Evolutionary conservation across 2,113 vertebrate genomes (phyloP), one percentile per base, ranked within the genome.

Genomic region (Lophura nycthemera): DNA sequence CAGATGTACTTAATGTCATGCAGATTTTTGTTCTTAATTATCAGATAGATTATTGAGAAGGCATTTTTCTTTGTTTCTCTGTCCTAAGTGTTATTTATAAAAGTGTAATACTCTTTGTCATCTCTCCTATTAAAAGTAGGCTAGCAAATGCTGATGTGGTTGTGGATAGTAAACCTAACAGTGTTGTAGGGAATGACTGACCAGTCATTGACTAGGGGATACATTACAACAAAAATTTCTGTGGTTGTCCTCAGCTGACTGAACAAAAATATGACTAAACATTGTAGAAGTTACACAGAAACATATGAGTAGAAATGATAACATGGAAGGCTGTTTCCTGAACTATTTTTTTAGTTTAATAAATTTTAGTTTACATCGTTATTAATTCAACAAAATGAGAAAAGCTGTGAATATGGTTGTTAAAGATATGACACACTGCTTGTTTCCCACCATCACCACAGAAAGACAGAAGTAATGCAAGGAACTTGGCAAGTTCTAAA

Each of bases 401-500:
- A 79, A 85, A 89, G 16, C 36, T 61, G 8, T 63, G 36, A n/a
- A 25, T 72, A 32, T 2, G 59, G 10, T 25, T 80, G 24, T 76
- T 12, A 25, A 50, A 25, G 45, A 45, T 76, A 67, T 91, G 42
- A 45, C 72, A 71, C 91, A 10, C 83, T 71, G 14, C 60, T 91
- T 7, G 7, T 3, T 43, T 38, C 8, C 12, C 27, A 22, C 8
- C 43, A 45, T 13, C 21, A 27, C 38, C 0, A 3, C 8, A 1
- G 20, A 40, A 69, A 40, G 42, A 42, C 34, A 34, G 69, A 56
- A 92, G 65, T 69, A 88, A 61, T 75, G 61, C 66, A 81, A 57
- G n/a, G 83, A 78, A 69, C 59, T 78, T 86, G 43, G 17, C 52
- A 67, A 78, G 64, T 88, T 90, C 88, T 81, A 36, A 64, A 75